Conservation (phyloP, 2,888 invertebrate genomes). For the Ditula angustiorana region DNA sequence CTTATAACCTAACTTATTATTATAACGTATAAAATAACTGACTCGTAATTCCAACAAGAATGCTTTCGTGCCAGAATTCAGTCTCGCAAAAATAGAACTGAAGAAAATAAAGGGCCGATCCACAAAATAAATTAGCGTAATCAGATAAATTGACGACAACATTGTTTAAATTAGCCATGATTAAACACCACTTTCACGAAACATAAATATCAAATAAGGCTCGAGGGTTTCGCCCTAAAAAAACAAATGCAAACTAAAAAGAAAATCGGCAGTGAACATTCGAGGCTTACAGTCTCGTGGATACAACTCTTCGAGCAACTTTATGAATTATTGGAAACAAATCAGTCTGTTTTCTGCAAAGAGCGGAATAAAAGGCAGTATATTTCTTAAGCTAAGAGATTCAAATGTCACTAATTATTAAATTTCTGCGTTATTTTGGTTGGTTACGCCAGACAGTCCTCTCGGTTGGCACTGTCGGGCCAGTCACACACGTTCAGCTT, state of each 20-base stretch:
- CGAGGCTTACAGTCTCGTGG: neutral
- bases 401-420: slow-evolving; percentile 6
- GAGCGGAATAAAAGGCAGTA: neutral
- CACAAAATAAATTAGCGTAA: slow-evolving; percentile 34
- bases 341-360: neutral
- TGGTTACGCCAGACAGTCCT: slow-evolving; percentile 76
- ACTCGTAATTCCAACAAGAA: slow-evolving; percentile 9
- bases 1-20: slow-evolving; percentile 28
- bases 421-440: neutral
- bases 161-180: slow-evolving; percentile 37
- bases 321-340: neutral
- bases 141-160: slow-evolving; percentile 41
- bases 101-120: slow-evolving; percentile 27
- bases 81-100: slow-evolving; percentile 27
- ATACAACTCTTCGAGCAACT: neutral
- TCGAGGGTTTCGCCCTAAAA: neutral
- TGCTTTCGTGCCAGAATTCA: slow-evolving; percentile 27
- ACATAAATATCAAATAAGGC: slow-evolving; percentile 24
- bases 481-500: slow-evolving; percentile 91
- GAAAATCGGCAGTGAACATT: slow-evolving; percentile 3
- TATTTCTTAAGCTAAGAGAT: slow-evolving; percentile 11
- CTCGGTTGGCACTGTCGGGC: slow-evolving; percentile 89
- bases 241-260: neutral
- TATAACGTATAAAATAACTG: slow-evolving; percentile 11
- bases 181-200: slow-evolving; percentile 36